Evolutionary conservation across 2,888 invertebrate species (phyloP), one percentile per base, ranked within the genome.

Genomic region (Xanthorhoe designata): DNA sequence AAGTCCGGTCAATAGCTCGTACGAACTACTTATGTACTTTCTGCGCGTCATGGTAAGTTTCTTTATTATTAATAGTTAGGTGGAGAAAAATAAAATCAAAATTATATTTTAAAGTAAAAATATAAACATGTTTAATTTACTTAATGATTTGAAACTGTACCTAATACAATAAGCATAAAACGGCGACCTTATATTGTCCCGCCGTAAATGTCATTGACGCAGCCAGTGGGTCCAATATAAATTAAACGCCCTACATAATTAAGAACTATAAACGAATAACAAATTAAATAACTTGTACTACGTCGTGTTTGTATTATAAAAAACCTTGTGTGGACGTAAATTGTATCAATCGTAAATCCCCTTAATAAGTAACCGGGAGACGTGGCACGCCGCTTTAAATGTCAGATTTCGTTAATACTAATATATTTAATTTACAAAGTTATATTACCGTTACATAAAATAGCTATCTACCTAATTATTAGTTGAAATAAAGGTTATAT

Each of bases 221-320:
- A 67, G 64, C 75, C 75, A 71, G 76, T 79, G 79, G 80, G 77
- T 75, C 78, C 78, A 68, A 83, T 82, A 88, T 87, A 87, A 88
- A 87, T 86, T 85, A 87, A 83, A 75, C 80, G 75, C 74, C 78
- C 79, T 78, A 76, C 82, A 83, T 87, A 87, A 89, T 90, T 90
- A 91, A 86, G 84, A 82, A 80, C 84, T 82, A 86, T 82, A 88
- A 90, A 90, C 83, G 85, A 79, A 85, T 88, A 84, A 91, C 86
- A 90, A 91, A 91, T 90, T 88, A 89, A 90, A 89, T 86, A 84
- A 90, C 90, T 90, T 89, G 88, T 90, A 84, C 77, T 60, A 78
- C 83, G 82, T 86, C 86, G 83, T 89, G 87, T 90, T 90, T 90
- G 88, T 90, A 89, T 89, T 87, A 88, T 78, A 88, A 85, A 88